phyloP scores from a whole-genome alignment of 2,113 vertebrate genomes.

The Burhinus bistriatus region DNA sequence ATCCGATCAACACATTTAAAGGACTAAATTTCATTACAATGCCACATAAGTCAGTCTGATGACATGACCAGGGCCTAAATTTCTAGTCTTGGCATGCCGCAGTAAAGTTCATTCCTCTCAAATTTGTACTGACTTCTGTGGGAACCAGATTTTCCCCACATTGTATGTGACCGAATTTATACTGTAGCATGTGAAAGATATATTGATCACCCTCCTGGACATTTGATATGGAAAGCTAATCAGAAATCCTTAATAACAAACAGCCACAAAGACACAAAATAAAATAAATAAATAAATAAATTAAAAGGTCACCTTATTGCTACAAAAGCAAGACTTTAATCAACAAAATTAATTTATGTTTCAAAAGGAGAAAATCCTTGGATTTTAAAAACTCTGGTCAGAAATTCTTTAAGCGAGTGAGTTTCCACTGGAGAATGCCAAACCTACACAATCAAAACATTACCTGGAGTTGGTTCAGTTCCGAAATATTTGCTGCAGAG shows the following conservation, averaged over 20 bases:
- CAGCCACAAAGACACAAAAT: neutral
- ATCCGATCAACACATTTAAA: neutral
- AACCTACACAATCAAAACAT: neutral
- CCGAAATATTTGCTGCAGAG: neutral
- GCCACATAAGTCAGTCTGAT: neutral
- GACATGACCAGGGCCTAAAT: neutral
- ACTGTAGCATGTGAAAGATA: neutral
- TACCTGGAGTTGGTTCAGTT: neutral
- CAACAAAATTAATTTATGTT: neutral
- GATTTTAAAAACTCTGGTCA: neutral
- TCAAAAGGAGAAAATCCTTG: neutral
- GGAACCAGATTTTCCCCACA: neutral
- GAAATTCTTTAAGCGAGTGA: neutral
- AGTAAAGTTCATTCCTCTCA: neutral
- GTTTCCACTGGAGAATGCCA: slow-evolving; percentile 16
- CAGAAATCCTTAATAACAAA: neutral
- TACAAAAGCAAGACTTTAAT: neutral
- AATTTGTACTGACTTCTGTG: neutral
- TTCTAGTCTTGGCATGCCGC: neutral
- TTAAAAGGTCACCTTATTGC: neutral
- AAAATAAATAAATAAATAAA: neutral
- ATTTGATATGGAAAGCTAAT: neutral
- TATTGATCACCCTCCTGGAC: neutral
- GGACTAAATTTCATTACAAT: neutral
- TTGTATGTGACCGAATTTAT: neutral